phyloP scores from a whole-genome alignment of 2,888 invertebrate genomes.

The Syrista parreyssii region DNA sequence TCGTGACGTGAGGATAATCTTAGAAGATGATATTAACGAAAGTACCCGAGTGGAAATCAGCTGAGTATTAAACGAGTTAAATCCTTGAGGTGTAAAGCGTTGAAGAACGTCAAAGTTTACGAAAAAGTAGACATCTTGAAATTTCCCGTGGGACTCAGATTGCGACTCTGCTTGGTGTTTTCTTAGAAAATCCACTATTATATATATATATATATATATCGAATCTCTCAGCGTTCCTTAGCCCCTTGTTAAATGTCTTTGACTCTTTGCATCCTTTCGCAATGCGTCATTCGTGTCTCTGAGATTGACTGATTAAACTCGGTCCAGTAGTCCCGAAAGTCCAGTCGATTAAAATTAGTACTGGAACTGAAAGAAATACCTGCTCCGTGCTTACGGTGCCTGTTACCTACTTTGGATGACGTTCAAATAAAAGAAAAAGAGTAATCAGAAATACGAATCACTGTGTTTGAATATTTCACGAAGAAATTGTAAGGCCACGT shows the following conservation, averaged over 20 bases:
- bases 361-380: not conserved
- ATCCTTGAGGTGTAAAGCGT: too few species aligned
- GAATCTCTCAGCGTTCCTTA: not conserved
- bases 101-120: too few species aligned
- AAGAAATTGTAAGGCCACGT: too few species aligned
- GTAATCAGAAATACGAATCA: not conserved
- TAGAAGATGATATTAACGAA: too few species aligned
- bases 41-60: too few species aligned
- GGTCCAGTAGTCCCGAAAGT: not conserved
- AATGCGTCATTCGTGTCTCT: not conserved
- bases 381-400: not conserved
- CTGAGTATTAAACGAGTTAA: too few species aligned
- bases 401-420: not conserved
- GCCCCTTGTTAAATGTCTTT: constrained; percentile 15
- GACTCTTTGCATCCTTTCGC: not conserved
- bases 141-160: constrained; percentile 16
- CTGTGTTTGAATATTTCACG: not conserved
- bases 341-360: not conserved
- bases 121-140: not conserved
- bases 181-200: not conserved
- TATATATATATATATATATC: too few species aligned
- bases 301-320: not conserved
- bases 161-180: not conserved
- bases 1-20: too few species aligned
- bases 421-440: not conserved